These are phyloP conservation scores for Potamarius usumacintae DNA, from an alignment of 2,113 vertebrate genomes.

Conservation along the genomic window DNA sequence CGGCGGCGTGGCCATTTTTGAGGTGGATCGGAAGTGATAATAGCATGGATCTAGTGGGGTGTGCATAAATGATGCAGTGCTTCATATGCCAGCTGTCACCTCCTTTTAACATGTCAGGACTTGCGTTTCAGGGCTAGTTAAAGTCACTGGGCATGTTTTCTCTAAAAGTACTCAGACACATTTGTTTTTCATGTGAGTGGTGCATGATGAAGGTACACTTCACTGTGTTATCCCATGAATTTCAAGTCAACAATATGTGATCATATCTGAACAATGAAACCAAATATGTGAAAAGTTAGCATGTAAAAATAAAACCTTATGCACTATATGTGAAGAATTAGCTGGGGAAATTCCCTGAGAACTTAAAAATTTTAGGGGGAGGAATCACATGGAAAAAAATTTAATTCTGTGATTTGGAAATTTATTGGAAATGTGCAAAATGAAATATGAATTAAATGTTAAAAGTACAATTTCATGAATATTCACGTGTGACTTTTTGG, in stretches of 20 bases:
- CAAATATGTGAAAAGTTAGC: neutral
- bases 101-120: constrained; percentile 25
- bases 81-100: constrained; percentile 47
- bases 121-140: neutral
- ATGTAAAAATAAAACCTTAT: neutral
- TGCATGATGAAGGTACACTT: neutral
- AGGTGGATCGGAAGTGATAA: constrained; percentile 18
- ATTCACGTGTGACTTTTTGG: neutral
- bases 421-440: neutral
- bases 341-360: neutral
- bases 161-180: neutral
- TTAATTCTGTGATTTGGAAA: no score
- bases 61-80: constrained; percentile 44
- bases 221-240: neutral
- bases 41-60: constrained; percentile 51
- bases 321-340: neutral
- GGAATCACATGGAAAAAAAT: neutral
- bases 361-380: neutral
- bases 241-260: neutral
- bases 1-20: constrained; percentile 5
- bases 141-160: neutral
- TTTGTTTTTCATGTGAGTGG: neutral
- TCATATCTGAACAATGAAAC: neutral
- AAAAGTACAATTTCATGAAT: no score
- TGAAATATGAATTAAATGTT: no score